phyloP scores from a whole-genome alignment of 2,888 invertebrate genomes.

The Oasisia sp. region DNA sequence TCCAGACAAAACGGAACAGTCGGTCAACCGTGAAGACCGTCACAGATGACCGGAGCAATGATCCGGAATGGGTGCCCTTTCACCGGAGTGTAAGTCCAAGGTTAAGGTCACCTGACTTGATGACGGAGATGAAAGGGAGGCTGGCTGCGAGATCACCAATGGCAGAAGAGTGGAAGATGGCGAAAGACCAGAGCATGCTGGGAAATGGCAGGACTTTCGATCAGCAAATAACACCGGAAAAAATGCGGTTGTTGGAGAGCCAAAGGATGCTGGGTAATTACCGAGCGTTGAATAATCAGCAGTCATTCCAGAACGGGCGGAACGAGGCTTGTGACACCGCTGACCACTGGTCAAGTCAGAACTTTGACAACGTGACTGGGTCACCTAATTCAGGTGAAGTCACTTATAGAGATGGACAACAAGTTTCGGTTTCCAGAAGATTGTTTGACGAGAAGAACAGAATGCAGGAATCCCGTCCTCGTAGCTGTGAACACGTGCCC shows the following conservation, averaged over 20 bases:
- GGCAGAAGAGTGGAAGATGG: not conserved
- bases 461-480: not conserved
- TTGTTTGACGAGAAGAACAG: not conserved
- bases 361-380: not conserved
- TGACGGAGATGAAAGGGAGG: not conserved
- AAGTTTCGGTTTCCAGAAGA: not conserved
- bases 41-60: not conserved
- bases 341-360: not conserved
- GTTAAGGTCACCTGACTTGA: not conserved
- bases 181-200: slow-evolving; percentile 13
- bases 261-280: not conserved
- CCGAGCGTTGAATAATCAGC: not conserved
- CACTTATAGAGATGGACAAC: not conserved
- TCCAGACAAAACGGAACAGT: not conserved
- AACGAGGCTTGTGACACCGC: not conserved
- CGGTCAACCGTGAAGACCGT: not conserved
- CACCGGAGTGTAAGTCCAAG: slow-evolving; percentile 1
- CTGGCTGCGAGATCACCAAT: not conserved
- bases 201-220: not conserved
- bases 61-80: not conserved
- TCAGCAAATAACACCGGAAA: not conserved
- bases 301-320: not conserved
- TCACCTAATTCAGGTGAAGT: not conserved
- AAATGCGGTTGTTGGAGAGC: not conserved
- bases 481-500: not conserved